Percentiles rank a stretch among this genome's conserved stretches.
Conservation (phyloP, 1,140 invertebrate species). For the Pogonognathellus flavescens region DNA sequence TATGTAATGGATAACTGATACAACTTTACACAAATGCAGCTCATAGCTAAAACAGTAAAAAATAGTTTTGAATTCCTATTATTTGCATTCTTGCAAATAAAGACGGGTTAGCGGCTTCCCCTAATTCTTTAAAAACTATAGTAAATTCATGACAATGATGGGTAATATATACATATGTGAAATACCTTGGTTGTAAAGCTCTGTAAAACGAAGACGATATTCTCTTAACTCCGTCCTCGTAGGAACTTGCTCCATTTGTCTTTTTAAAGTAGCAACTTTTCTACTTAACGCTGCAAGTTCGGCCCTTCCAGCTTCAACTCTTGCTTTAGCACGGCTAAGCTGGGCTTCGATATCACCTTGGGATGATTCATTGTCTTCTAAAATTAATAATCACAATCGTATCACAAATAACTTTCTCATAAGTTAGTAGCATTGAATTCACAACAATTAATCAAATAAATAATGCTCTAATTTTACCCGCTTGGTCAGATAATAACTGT, state of each 20-base stretch:
- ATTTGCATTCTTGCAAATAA: too few species aligned
- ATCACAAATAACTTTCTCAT: background rate
- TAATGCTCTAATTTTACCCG: too few species aligned
- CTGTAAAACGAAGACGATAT: constrained; percentile 94
- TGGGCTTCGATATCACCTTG: constrained; percentile 69
- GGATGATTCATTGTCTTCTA: constrained; percentile 65
- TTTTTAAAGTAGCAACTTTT: constrained; percentile 81
- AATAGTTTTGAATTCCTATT: too few species aligned
- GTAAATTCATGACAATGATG: too few species aligned
- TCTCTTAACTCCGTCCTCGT: constrained; percentile 92
- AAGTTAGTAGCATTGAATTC: too few species aligned
- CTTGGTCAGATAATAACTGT: constrained; percentile 75
- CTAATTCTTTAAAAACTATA: too few species aligned
- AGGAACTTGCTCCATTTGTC: constrained; percentile 91
- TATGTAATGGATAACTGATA: too few species aligned
- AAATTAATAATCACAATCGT: background rate
- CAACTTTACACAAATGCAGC: too few species aligned
- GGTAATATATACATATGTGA: too few species aligned
- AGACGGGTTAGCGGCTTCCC: too few species aligned
- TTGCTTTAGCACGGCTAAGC: constrained; percentile 76
- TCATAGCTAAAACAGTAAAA: too few species aligned
- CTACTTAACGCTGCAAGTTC: constrained; percentile 86
- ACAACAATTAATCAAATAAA: too few species aligned
- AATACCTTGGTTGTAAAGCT: constrained; percentile 95
- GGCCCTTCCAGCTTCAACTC: constrained; percentile 74